These are phyloP conservation scores for Bemisia tabaci DNA, from an alignment of 1,140 invertebrate species.

Conservation along the genomic window DNA sequence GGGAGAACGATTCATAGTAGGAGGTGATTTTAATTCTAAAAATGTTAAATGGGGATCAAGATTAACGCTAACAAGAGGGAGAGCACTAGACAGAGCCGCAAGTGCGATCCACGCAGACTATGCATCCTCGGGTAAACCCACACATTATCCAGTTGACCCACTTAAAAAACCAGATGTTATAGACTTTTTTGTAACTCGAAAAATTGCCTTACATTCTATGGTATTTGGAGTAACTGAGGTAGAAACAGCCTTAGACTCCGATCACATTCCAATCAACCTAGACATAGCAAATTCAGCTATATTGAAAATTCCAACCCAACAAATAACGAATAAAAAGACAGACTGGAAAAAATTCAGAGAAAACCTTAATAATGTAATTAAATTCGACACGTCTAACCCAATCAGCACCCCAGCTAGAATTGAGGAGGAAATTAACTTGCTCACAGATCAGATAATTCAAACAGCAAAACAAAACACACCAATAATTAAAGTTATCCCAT, in stretches of 20 bases:
- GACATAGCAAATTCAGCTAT: not conserved
- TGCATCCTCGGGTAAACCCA: slow-evolving; percentile 14
- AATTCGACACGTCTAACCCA: not conserved
- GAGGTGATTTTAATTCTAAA: not conserved
- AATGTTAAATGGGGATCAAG: not conserved
- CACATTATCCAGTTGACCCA: slow-evolving; percentile 11
- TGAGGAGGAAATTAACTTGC: not conserved
- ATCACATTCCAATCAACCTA: not conserved
- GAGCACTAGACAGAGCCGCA: not conserved
- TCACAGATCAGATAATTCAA: not conserved
- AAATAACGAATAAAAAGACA: not conserved
- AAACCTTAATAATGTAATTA: not conserved
- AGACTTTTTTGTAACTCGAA: slow-evolving; percentile 13
- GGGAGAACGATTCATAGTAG: not conserved
- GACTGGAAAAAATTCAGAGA: not conserved
- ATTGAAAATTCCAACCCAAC: not conserved
- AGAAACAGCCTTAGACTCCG: not conserved
- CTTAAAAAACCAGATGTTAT: slow-evolving; percentile 10
- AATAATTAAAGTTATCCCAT: not conserved
- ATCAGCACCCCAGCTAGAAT: not conserved
- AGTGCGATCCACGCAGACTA: not conserved
- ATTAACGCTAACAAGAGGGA: not conserved
- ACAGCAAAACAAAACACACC: not conserved
- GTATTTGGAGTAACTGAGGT: not conserved
- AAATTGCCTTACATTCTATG: not conserved